Conservation (phyloP, 2,888 invertebrate genomes). For the Zaprionus lineosus region DNA sequence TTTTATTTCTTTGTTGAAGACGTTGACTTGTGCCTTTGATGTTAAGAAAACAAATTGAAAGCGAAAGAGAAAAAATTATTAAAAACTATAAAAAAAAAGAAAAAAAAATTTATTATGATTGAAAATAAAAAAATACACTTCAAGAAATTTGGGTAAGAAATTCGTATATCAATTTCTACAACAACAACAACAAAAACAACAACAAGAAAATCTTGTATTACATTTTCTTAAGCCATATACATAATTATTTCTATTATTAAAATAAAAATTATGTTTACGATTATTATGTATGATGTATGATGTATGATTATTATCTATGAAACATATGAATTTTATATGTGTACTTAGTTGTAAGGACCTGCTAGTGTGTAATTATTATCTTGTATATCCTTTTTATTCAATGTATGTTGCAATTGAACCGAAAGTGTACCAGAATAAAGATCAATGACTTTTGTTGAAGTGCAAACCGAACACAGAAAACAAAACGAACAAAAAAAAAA, state of each 20-base stretch:
- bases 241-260: constrained; percentile 47
- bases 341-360: constrained; percentile 69
- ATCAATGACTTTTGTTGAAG: constrained; percentile 81
- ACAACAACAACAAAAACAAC: constrained; percentile 36
- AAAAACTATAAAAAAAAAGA: constrained; percentile 10
- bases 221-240: constrained; percentile 75
- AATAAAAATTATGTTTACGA: constrained; percentile 35
- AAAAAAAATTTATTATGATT: constrained; percentile 8
- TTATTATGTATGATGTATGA: constrained; percentile 19
- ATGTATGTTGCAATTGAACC: constrained; percentile 76
- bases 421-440: constrained; percentile 80
- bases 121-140: constrained; percentile 9
- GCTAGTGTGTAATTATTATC: constrained; percentile 60
- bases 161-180: constrained; percentile 42
- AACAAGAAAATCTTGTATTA: constrained; percentile 71
- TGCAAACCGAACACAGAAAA: constrained; percentile 58
- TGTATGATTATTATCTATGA: constrained; percentile 34
- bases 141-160: constrained; percentile 33
- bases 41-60: constrained; percentile 35
- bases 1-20: constrained; percentile 76
- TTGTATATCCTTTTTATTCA: constrained; percentile 70
- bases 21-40: constrained; percentile 84
- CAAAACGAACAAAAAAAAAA: constrained; percentile 60
- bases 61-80: background rate
- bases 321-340: constrained; percentile 70